phyloP scores from a whole-genome alignment of 1,140 invertebrate genomes.

The Zophobas atratus region DNA sequence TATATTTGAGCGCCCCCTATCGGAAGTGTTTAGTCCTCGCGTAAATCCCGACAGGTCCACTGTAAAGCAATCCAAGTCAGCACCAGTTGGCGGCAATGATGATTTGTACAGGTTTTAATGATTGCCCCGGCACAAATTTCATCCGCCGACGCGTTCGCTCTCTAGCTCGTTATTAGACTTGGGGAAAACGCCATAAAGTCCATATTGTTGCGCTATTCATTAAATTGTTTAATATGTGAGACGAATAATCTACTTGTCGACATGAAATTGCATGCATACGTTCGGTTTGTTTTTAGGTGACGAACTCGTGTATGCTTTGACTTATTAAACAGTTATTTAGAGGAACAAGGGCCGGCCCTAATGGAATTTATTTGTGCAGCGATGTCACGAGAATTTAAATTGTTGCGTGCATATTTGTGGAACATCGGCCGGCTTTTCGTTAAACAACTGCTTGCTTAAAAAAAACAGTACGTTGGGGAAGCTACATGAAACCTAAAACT shows the following conservation, averaged over 20 bases:
- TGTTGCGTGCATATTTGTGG: constrained; percentile 34
- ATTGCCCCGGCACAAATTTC: constrained; percentile 52
- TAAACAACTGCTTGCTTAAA: constrained; percentile 15
- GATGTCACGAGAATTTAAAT: constrained; percentile 42
- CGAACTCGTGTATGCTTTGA: constrained; percentile 30
- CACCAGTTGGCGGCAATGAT: constrained; percentile 63
- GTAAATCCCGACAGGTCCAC: constrained; percentile 61
- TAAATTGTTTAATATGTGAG: constrained; percentile 39
- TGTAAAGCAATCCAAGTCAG: constrained; percentile 65
- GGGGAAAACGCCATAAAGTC: constrained; percentile 4
- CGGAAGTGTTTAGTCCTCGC: constrained; percentile 58
- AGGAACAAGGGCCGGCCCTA: constrained; percentile 19
- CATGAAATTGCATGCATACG: constrained; percentile 24
- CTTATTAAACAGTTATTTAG: constrained; percentile 42
- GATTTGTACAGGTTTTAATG: constrained; percentile 65
- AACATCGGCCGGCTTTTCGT: neutral
- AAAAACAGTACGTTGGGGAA: neutral
- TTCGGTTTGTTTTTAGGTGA: constrained; percentile 29
- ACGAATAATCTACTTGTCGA: constrained; percentile 8
- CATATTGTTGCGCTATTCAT: constrained; percentile 11
- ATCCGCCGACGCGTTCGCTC: constrained; percentile 23
- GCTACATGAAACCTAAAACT: constrained; percentile 4
- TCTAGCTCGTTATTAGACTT: constrained; percentile 9
- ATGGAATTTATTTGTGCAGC: constrained; percentile 42
- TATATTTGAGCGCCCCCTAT: constrained; percentile 57